These are phyloP conservation scores for Aphis craccivora DNA, from an alignment of 1,140 invertebrate species.

Conservation along the genomic window DNA sequence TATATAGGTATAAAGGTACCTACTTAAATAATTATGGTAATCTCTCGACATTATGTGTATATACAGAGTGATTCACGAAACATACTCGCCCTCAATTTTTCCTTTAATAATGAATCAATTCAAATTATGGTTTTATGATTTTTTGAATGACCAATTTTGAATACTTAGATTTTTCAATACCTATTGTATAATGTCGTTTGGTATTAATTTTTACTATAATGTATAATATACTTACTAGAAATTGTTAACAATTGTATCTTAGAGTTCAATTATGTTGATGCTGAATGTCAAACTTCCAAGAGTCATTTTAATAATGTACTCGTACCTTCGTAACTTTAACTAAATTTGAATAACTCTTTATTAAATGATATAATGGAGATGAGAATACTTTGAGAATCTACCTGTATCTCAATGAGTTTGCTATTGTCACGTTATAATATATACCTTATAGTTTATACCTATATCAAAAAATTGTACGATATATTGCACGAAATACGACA, in stretches of 20 bases:
- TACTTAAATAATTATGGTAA: not conserved
- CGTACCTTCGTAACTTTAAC: not conserved
- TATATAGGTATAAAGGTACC: not conserved
- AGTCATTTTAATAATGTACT: not conserved
- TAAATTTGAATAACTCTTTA: no score
- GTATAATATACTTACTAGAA: not conserved
- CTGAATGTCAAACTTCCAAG: not conserved
- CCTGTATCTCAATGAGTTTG: no score
- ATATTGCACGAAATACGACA: rapidly evolving
- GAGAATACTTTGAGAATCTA: no score
- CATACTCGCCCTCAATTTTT: not conserved
- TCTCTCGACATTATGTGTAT: not conserved
- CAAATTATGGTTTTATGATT: no score
- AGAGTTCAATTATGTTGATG: not conserved
- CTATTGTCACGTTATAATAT: no score
- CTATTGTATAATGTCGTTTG: not conserved
- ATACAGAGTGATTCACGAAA: no score
- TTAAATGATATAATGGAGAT: no score
- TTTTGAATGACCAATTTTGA: not conserved
- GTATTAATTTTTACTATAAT: no score
- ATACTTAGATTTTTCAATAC: no score
- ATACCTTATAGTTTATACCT: not conserved
- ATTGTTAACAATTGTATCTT: not conserved
- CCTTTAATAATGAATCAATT: no score
- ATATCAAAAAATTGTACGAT: not conserved